Conservation (phyloP, 2,113 vertebrate genomes). For the Brienomyrus longianalis region DNA sequence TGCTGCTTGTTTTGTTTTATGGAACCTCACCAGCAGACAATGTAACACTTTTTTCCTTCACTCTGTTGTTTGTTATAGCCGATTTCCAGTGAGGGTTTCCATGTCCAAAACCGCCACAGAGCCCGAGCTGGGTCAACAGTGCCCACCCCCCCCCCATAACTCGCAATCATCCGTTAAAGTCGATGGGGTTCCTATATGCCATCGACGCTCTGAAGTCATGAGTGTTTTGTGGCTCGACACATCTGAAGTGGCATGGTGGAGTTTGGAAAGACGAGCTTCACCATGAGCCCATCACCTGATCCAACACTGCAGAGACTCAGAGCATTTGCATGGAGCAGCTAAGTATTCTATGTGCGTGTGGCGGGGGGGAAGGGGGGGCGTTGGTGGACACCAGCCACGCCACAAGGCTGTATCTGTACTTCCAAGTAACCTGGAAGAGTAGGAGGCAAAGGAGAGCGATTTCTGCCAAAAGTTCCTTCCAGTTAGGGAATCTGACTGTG, state of each 20-base stretch:
- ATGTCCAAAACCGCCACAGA: too few relatives aligned
- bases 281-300: slow-evolving; percentile 33
- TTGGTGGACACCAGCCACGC: slow-evolving; percentile 38
- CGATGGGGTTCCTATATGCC: neutral
- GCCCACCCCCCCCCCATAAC: neutral
- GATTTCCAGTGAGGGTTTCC: neutral
- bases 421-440: neutral
- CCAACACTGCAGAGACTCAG: slow-evolving; percentile 46
- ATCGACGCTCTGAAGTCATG: slow-evolving; percentile 23
- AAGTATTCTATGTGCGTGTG: neutral
- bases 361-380: slow-evolving; percentile 40
- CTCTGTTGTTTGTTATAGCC: neutral
- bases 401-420: neutral
- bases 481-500: neutral
- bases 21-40: neutral
- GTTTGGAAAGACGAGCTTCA: slow-evolving; percentile 31
- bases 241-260: slow-evolving; percentile 23
- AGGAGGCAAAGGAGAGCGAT: neutral
- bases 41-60: neutral
- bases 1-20: neutral
- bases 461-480: neutral
- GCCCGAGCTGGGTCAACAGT: too few relatives aligned
- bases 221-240: neutral
- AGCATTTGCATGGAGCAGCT: slow-evolving; percentile 44
- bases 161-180: neutral